Evolutionary conservation across 2,113 vertebrate genomes (phyloP), one percentile per base, ranked within the genome.

Genomic region (Electrona antarctica): DNA sequence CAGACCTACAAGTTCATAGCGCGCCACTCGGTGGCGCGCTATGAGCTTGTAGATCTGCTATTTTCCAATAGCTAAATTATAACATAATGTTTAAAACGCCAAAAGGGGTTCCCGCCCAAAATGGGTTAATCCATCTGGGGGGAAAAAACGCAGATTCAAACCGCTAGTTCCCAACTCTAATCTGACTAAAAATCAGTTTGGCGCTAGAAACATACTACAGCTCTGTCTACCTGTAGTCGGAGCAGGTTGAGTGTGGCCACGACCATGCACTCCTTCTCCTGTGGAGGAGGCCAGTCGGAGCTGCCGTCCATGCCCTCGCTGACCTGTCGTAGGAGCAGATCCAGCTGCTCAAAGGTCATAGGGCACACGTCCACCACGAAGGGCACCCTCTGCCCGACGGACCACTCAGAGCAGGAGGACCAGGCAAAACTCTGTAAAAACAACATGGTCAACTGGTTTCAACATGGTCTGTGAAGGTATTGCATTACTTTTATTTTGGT

Each of bases 401-500:
- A 96, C 97, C 98, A 99, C 80, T 98, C 97, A 0, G 97, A 99
- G 89, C 97, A 97, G 0, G 98, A 98, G 0, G 97, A 98, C 98
- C 98, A 99, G 1, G 97, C 95, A 71, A 99, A 99, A 78, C 93
- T 94, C 93, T 94, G 72, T 51, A 60, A 68, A 62, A 6, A 78
- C 56, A 63, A 63, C 41, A 47, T n/a, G 33, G 33, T 41, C 33
- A 41, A 41, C 3, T 41, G 5, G 3, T 41, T 41, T 41, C 33
- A 21, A 21, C 21, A 21, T 21, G 21, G 21, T n/a, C n/a, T n/a
- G 2, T 33, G 29, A 33, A 33, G 29, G 29, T 33, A 4, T 33
- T 33, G 29, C 29, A 2, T 2, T 33, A 4, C 2, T 33, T 33
- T 33, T 33, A 33, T 33, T 33, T 33, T 3, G 33, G 33, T 6